These are phyloP conservation scores for Pristionchus mayeri DNA, from an alignment of 2,888 invertebrate species.

Conservation along the genomic window DNA sequence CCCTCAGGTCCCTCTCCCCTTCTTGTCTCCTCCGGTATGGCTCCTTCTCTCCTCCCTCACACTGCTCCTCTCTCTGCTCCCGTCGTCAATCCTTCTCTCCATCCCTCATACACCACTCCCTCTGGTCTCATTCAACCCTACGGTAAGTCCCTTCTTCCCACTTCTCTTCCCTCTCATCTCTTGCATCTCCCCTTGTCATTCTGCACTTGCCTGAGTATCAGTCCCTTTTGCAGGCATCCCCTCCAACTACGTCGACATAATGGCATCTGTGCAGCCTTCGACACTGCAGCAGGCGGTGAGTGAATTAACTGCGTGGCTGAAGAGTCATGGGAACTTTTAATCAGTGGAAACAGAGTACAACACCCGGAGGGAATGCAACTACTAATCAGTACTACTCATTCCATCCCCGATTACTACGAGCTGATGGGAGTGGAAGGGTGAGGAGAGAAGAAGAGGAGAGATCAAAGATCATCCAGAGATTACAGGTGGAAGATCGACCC, in stretches of 20 bases:
- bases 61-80: constrained; percentile 44
- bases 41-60: not conserved
- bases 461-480: constrained; percentile 30
- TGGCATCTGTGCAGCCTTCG: not conserved
- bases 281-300: constrained; percentile 45
- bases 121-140: constrained; percentile 42
- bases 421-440: constrained; percentile 56
- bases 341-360: constrained; percentile 34
- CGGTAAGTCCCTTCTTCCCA: not conserved
- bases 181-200: not conserved
- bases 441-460: not conserved
- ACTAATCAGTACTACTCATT: constrained; percentile 75
- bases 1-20: constrained; percentile 44
- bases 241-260: constrained; percentile 30
- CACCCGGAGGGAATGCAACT: constrained; percentile 23
- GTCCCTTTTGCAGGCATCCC: not conserved
- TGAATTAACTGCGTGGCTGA: constrained; percentile 18
- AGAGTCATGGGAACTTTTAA: not conserved
- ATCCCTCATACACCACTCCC: constrained; percentile 31
- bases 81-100: constrained; percentile 12
- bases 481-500: constrained; percentile 66
- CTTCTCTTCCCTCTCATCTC: not conserved
- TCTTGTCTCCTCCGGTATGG: constrained; percentile 6
- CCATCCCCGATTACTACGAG: constrained; percentile 72
- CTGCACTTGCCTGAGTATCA: constrained; percentile 40